Evolutionary conservation across 1,140 invertebrate genomes (phyloP), one percentile per base, ranked within the genome.

Genomic region (Calycopis cecrops): DNA sequence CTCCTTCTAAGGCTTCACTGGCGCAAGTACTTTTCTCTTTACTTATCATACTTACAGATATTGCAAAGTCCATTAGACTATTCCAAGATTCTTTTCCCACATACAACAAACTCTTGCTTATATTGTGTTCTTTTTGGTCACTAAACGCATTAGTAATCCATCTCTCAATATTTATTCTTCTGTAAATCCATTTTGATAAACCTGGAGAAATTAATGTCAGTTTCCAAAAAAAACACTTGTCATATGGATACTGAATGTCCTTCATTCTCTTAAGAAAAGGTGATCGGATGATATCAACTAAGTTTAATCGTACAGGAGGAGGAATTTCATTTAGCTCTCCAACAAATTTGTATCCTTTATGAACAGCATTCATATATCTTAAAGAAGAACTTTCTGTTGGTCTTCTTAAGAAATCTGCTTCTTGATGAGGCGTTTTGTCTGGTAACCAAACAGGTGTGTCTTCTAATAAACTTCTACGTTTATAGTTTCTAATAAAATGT

Each of bases 171-270:
- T 74, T 74, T 18, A 81, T 66, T 58, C 76, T 85, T 18, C 73
- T 76, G 33, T 85, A 76, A 3, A 83, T 56, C 62, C 71, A 76
- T 62, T 84, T 86, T 1, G 59, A 58, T 10, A 74, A 55, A 52
- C 87, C 73, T 11, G 92, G 90, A 52, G 91, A 85, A 0, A 91
- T 90, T 12, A 93, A 67, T n/a, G 90, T 75, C 17, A 93, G 63
- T 80, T 94, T 94, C 92, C 92, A 94, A 71, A 90, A 94, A 48
- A 90, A 79, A 60, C 88, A 88, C 57, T 88, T 86, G 48, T 85
- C 84, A 54, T 88, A 85, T 42, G 84, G 83, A 65, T 85, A 87
- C 55, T 73, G 80, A 28, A 88, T 81, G 67, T 88, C 77, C 64
- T 80, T 85, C 63, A 85, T 84, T 35, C 84, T 76, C 69, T 86